Evolutionary conservation across 2,888 invertebrate genomes (phyloP), one percentile per base, ranked within the genome.

Genomic region (Hipparchia semele): DNA sequence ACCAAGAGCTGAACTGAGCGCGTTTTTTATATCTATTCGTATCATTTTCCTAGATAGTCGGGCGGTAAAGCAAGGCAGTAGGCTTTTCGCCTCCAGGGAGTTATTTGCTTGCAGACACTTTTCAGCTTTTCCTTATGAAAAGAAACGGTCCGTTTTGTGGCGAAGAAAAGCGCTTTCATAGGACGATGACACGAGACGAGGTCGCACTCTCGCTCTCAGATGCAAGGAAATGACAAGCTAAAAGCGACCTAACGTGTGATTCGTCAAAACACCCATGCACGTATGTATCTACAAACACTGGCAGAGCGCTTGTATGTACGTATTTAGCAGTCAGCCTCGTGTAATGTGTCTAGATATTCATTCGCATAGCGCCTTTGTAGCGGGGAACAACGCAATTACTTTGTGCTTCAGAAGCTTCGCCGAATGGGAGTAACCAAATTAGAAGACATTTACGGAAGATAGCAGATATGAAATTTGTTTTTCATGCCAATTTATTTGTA

Each of bases 31-130:
- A 84, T 86, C 88, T 89, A 90, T 90, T 85, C 86, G 86, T 87
- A 88, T 90, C 86, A 89, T 86, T 85, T 84, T 84, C 84, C 81
- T 77, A 84, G 56, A 68, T 86, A 86, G 85, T 83, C 86, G 82
- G 82, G 81, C 86, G 85, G 88, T 87, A 91, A 92, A 90, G 89
- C 90, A 88, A 91, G 92, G 90, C 94, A 92, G 92, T 92, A 88
- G 92, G 92, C 87, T 88, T 90, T 89, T 87, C 80, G 88, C 93
- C 93, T 90, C 93, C 83, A 89, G 94, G 93, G 93, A 94, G 90
- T 90, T 92, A 92, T 93, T 92, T 92, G 94, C 92, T 90, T 89
- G 94, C 86, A 93, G 93, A 93, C 94, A 93, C 92, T 93, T 93
- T 93, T 92, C 91, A 93, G 90, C 89, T 91, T 92, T 92, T 92